These are phyloP conservation scores for Lerema accius DNA, from an alignment of 1,140 invertebrate genomes.

Conservation along the genomic window DNA sequence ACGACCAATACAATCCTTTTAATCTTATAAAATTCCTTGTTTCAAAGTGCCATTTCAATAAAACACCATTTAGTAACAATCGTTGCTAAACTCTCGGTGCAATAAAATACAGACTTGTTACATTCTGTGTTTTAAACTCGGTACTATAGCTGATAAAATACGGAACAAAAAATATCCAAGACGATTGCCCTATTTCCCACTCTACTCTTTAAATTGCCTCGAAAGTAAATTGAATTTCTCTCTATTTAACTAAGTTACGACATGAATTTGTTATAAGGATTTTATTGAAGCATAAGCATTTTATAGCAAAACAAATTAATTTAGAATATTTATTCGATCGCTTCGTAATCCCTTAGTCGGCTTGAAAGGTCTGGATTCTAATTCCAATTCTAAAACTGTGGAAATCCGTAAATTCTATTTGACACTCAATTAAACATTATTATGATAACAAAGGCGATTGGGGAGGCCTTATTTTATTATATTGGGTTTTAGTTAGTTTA, in stretches of 20 bases:
- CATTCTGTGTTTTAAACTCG: not conserved
- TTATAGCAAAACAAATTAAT: not conserved
- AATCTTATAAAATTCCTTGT: not conserved
- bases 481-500: too few relatives aligned
- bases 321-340: too few relatives aligned
- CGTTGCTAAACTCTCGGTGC: not conserved
- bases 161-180: conserved; percentile 5
- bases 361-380: too few relatives aligned
- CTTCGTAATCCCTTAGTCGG: too few relatives aligned
- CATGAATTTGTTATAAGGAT: not conserved
- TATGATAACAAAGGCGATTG: too few relatives aligned
- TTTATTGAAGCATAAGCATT: not conserved
- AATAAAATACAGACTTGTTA: not conserved
- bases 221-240: conserved; percentile 11
- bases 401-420: too few relatives aligned
- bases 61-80: not conserved
- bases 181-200: conserved; percentile 14
- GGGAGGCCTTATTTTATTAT: too few relatives aligned
- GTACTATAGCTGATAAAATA: conserved; percentile 6
- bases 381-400: too few relatives aligned
- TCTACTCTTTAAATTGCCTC: not conserved
- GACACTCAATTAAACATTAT: too few relatives aligned
- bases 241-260: not conserved
- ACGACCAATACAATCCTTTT: not conserved
- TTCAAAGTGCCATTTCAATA: not conserved